These are phyloP conservation scores for Carettochelys insculpta DNA, from an alignment of 2,113 vertebrate genomes.

Conservation along the genomic window DNA sequence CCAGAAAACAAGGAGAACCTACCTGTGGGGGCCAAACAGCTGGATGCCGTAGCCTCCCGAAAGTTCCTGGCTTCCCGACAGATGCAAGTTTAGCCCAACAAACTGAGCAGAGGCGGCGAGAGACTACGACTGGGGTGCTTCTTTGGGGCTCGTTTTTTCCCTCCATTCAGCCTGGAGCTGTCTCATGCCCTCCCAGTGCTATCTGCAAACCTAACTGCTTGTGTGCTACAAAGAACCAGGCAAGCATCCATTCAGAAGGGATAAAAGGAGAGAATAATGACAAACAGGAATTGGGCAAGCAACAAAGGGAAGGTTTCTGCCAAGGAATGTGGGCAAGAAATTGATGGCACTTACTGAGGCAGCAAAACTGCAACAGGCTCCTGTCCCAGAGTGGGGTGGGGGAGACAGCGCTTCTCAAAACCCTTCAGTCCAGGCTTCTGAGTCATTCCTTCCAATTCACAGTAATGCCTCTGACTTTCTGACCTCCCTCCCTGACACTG, in stretches of 20 bases:
- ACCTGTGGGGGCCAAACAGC: constrained; percentile 40
- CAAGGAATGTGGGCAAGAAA: neutral
- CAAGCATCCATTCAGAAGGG: neutral
- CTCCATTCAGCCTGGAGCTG: neutral
- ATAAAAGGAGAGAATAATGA: neutral
- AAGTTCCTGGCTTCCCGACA: constrained; percentile 81
- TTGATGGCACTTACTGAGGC: neutral
- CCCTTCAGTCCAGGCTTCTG: neutral
- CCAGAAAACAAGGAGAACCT: constrained; percentile 83
- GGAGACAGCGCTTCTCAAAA: too few species aligned
- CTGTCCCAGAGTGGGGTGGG: neutral
- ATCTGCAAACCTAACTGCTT: neutral
- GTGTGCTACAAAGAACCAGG: rapidly evolving
- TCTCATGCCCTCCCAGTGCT: neutral
- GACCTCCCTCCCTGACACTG: neutral
- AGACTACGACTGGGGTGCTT: rapidly evolving
- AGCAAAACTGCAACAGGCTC: neutral
- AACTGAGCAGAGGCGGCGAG: neutral
- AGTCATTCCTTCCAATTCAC: neutral
- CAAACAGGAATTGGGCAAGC: neutral
- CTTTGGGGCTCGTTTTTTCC: neutral
- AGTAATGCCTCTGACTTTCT: neutral
- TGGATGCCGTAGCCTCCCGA: constrained; percentile 44
- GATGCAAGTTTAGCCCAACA: neutral
- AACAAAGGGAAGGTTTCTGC: neutral